phyloP scores from a whole-genome alignment of 2,888 invertebrate species.

The Clunio marinus region DNA sequence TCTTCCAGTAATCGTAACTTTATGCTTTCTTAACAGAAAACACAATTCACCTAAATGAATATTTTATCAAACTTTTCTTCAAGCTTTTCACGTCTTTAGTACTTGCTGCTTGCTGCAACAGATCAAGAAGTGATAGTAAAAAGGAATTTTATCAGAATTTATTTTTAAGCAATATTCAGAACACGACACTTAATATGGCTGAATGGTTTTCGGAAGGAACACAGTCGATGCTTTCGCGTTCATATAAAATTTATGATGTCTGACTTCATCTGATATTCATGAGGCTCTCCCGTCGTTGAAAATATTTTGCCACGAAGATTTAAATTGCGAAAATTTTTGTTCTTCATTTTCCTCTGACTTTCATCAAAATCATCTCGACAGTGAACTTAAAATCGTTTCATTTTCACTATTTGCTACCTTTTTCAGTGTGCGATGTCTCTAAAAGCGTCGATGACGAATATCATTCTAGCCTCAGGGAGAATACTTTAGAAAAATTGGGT shows the following conservation, averaged over 20 bases:
- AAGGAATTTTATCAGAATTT: no score
- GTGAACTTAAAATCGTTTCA: background rate
- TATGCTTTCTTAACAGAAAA: no score
- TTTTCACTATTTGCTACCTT: background rate
- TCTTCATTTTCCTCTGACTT: background rate
- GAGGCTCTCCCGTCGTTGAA: slow-evolving; percentile 19
- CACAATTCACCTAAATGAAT: no score
- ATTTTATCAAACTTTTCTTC: no score
- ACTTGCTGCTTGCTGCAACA: no score
- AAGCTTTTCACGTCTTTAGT: no score
- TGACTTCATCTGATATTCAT: slow-evolving; percentile 34
- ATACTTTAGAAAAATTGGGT: slow-evolving; percentile 34
- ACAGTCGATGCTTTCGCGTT: slow-evolving; percentile 5
- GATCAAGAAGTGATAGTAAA: no score
- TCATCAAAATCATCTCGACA: background rate
- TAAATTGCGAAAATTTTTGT: slow-evolving; percentile 2
- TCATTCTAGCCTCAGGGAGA: background rate
- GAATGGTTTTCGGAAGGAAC: background rate
- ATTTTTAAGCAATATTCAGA: background rate
- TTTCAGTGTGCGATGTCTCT: background rate
- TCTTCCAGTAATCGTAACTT: no score
- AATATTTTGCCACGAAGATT: slow-evolving; percentile 7
- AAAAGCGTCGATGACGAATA: background rate
- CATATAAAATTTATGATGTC: slow-evolving; percentile 27
- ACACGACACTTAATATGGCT: background rate